Evolutionary conservation across 2,113 vertebrate species (phyloP).

Genomic region (Peucedramus taeniatus): DNA sequence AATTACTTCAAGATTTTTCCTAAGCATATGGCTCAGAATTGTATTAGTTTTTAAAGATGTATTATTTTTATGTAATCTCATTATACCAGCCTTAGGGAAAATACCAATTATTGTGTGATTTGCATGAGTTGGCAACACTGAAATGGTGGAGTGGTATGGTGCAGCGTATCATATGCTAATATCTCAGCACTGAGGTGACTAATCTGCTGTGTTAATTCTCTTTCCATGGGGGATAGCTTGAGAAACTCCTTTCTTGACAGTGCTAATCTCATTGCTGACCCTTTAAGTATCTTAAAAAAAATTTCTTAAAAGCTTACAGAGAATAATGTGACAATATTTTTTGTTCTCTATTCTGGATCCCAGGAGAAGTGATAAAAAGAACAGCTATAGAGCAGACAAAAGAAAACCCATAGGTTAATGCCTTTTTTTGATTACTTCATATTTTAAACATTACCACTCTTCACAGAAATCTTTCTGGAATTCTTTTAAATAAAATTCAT

Average conservation of each 20-base stretch:
- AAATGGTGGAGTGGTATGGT: background rate
- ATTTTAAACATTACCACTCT: background rate
- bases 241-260: background rate
- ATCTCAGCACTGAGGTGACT: constrained; percentile 10
- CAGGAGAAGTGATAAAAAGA: background rate
- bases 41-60: constrained; percentile 42
- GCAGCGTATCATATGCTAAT: background rate
- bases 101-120: constrained; percentile 59
- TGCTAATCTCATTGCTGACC: background rate
- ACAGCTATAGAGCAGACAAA: background rate
- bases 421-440: background rate
- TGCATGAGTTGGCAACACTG: constrained; percentile 49
- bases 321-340: background rate
- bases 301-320: background rate
- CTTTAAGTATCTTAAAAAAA: background rate
- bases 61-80: constrained; percentile 55
- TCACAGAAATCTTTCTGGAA: background rate
- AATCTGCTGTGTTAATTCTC: constrained; percentile 36
- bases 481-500: background rate
- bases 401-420: background rate
- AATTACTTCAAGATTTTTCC: background rate
- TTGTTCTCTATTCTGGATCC: background rate
- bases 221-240: background rate
- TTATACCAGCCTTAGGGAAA: constrained; percentile 51
- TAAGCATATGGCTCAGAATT: constrained; percentile 31